phyloP scores from a whole-genome alignment of 2,797 vertebrate species.

The Melanotaenia trifasciata region DNA sequence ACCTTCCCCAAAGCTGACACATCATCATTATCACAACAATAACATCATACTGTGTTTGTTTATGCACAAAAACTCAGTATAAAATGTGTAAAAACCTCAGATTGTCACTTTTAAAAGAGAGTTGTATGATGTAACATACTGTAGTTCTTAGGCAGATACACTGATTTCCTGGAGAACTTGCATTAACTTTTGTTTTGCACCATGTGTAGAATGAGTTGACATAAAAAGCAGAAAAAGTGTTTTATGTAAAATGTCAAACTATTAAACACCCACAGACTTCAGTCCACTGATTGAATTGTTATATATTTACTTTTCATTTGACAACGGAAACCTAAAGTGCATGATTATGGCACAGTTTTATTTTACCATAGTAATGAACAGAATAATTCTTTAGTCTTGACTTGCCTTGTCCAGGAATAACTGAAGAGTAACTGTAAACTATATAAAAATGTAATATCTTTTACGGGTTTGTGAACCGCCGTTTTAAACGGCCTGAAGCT shows the following conservation, averaged over 20 bases:
- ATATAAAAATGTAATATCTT: too few species aligned
- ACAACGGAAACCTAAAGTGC: background rate
- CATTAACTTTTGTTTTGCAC: conserved; percentile 6
- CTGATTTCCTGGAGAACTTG: background rate
- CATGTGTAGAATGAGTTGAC: background rate
- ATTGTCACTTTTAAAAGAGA: background rate
- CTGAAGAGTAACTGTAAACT: too few species aligned
- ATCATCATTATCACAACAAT: too few species aligned
- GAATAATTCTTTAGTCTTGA: too few species aligned
- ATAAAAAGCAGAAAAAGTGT: background rate
- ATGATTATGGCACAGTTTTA: too few species aligned
- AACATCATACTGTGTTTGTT: background rate
- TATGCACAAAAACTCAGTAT: background rate
- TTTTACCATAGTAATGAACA: too few species aligned
- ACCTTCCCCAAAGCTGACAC: background rate
- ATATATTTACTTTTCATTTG: background rate
- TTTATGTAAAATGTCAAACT: conserved; percentile 7
- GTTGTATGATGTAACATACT: background rate
- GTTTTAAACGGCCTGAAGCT: too few species aligned
- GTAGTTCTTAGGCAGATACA: background rate
- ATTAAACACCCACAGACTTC: background rate
- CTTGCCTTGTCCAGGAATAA: too few species aligned
- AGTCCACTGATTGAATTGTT: background rate
- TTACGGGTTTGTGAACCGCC: too few species aligned
- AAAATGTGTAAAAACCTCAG: background rate